Base-by-base conservation (phyloP, 2,113 vertebrate genomes). In the Coryphaenoides rupestris region DNA sequence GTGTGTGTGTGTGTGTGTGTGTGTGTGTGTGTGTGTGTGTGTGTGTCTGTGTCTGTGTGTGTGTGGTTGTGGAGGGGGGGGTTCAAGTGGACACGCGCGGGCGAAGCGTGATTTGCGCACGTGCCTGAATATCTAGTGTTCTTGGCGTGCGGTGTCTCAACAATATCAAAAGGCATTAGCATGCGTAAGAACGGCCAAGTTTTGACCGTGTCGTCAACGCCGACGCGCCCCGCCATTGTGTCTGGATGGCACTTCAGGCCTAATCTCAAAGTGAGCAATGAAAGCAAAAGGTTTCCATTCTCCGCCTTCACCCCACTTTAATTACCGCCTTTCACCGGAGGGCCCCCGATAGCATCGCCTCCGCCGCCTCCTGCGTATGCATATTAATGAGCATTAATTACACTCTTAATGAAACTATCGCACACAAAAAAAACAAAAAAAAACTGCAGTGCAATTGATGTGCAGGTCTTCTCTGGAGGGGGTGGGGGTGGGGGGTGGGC, bases 351-450 rank as follows among this genome's bases (percentile, higher is more conserved):
- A 68, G 75, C 70, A 79, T 87, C 71, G 64, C 70, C 76, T 80
- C 78, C 60, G 72, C 76, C 69, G 46, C 73, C 65, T 76, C 75
- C 71, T n/a, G 79, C 85, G 75, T 87, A 87, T 89, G 79, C 88
- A 90, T 91, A 88, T 91, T 90, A 90, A 92, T 90, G 66, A 90
- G 84, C 77, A 88, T 88, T 89, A 89, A 90, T 90, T 90, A 91
- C 79, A 73, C 77, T 82, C 85, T 88, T 88, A 90, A 90, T 90
- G 86, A 89, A 90, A 90, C 78, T 83, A 91, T 92, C 86, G 1
- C 6, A 17, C n/a, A 9, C 14, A n/a, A 19, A 52, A 17, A 19
- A 54, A 54, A 17, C 12, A 54, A 54, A 54, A 19, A 88, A 87
- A 89, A 86, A 83, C 65, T 73, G 80, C 70, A 26, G 21, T 62